These are phyloP conservation scores for Argya squamiceps DNA, from an alignment of 2,797 vertebrate genomes.

Conservation along the genomic window DNA sequence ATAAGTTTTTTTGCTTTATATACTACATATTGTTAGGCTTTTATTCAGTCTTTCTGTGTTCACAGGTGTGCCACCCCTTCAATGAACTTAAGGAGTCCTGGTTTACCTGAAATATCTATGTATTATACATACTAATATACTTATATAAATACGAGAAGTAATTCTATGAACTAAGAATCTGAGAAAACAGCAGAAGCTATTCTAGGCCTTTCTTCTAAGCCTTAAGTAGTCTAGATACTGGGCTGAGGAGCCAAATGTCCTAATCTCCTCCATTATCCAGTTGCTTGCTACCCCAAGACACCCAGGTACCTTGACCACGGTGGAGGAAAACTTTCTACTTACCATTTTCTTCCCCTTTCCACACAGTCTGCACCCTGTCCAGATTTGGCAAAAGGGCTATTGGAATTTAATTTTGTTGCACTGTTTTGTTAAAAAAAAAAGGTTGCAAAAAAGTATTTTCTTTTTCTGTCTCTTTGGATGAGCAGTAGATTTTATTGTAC, in stretches of 20 bases:
- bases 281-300: background rate
- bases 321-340: background rate
- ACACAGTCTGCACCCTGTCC: background rate
- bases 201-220: background rate
- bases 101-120: background rate
- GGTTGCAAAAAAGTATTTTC: fast-evolving
- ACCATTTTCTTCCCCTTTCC: background rate
- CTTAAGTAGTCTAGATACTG: background rate
- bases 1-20: background rate
- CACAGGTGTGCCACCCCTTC: fast-evolving
- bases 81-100: background rate
- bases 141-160: background rate
- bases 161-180: background rate
- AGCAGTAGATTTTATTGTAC: background rate
- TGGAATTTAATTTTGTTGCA: background rate
- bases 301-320: background rate
- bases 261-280: background rate
- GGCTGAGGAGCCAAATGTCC: background rate
- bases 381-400: background rate
- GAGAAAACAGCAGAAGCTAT: background rate
- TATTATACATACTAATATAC: background rate
- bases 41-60: background rate
- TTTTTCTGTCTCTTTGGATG: background rate
- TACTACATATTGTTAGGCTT: background rate
- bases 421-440: background rate